A percentile compares a stretch with the other conserved stretches of the same genome.
These are phyloP conservation scores for Rhagium mordax DNA, from an alignment of 2,888 invertebrate genomes.

Conservation along the genomic window DNA sequence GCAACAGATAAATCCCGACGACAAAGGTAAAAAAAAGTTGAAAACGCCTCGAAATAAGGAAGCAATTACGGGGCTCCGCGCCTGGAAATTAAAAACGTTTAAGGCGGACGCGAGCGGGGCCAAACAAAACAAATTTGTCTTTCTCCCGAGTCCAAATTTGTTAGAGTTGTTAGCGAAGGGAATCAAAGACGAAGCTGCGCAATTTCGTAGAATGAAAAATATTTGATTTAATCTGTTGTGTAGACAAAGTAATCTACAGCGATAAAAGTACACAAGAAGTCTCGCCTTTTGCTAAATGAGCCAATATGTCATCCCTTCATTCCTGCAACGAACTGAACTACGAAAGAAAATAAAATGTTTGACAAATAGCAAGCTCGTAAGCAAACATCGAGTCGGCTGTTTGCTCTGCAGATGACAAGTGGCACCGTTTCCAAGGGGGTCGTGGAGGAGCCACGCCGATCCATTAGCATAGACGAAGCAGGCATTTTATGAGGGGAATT, in stretches of 20 bases:
- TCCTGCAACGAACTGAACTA: slow-evolving; percentile 60
- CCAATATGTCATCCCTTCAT: slow-evolving; percentile 64
- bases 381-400: slow-evolving; percentile 68
- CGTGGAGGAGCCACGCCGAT: slow-evolving; percentile 55
- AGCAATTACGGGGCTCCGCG: not conserved
- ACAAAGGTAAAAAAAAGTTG: not conserved
- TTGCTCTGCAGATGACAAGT: slow-evolving; percentile 68
- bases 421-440: slow-evolving; percentile 61
- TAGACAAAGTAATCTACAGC: slow-evolving; percentile 69
- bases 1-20: too few species aligned
- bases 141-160: slow-evolving; percentile 44
- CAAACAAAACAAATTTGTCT: slow-evolving; percentile 31
- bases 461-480: slow-evolving; percentile 62
- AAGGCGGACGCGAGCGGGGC: not conserved
- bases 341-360: slow-evolving; percentile 70
- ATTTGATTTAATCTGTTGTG: slow-evolving; percentile 71
- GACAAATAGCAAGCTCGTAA: slow-evolving; percentile 69
- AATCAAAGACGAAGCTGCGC: slow-evolving; percentile 44
- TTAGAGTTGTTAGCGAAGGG: slow-evolving; percentile 44
- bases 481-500: slow-evolving; percentile 58
- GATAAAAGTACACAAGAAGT: slow-evolving; percentile 70
- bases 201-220: slow-evolving; percentile 66
- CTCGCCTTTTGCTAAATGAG: slow-evolving; percentile 66
- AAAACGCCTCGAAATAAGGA: not conserved
- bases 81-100: slow-evolving; percentile 4